Base-by-base conservation (phyloP, 1,140 invertebrate genomes). In the Aporrectodea caliginosa region DNA sequence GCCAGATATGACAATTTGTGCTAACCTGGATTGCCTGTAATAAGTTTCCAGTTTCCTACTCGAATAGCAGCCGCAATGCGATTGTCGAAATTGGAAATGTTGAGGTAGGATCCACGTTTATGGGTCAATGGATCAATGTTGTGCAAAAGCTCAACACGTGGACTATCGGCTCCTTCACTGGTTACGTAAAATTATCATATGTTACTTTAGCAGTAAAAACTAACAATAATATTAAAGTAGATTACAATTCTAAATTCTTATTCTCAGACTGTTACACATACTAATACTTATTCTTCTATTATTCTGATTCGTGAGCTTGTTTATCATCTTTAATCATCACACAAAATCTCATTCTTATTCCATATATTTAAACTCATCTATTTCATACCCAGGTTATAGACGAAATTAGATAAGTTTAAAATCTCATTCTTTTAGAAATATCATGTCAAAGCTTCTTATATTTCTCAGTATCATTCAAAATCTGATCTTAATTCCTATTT, bases 111-210 rank as follows among this genome's bases (percentile, higher is more conserved):
- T 0, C 83, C 83, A 2, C 32, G 69, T 2, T 27, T 33, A 27
- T 73, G 27, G 14, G 33, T 69, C 70, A 83, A 29, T 27, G 81
- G 83, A 69, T 84, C 84, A 35, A 84, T 84, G 73, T 84, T 84
- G 71, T 84, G 82, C 6, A 84, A 71, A 14, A 84, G 31, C 30
- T 84, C 83, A 33, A 82, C 80, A 16, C 86, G 80, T 1, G 81
- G 81, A 74, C 83, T 84, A 2, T 77, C 75, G 2, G 1, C 30
- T 30, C 77, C 83, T 79, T 82, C 43, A 77, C 84, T 85, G 80
- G 12, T 74, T 75, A 33, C n/a, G 35, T 34, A 35, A 16, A 79
- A 30, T 0, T 72, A 69, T 16, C 31, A 33, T 27, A 33, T 2
- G 31, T 78, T 16, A 31, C n/a, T 78, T 14, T 77, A 22, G 22